A percentile compares a stretch with the other conserved stretches of the same genome.
phyloP scores from a whole-genome alignment of 2,888 invertebrate species.

The Agrochola circellaris region DNA sequence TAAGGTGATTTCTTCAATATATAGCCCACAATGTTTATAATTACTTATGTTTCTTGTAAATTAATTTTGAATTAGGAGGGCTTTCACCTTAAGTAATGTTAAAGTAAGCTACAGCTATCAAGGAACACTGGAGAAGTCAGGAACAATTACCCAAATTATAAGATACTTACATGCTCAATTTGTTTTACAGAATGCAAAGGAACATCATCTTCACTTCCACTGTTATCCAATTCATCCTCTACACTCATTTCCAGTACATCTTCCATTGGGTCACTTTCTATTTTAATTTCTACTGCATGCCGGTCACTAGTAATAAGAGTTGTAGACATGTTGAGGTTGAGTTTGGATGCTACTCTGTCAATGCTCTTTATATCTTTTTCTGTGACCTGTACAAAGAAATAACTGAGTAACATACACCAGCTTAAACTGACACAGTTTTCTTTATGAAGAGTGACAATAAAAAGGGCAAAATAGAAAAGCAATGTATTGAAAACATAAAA shows the following conservation, averaged over 20 bases:
- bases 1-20: neutral
- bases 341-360: constrained; percentile 33
- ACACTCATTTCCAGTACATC: neutral
- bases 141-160: neutral
- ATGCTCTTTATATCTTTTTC: constrained; percentile 38
- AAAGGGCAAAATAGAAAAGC: neutral
- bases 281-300: neutral
- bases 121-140: neutral
- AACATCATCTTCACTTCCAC: constrained; percentile 25
- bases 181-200: constrained; percentile 15
- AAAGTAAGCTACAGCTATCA: neutral
- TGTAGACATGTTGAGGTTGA: constrained; percentile 19
- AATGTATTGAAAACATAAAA: neutral
- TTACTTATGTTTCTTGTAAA: neutral
- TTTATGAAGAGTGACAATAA: neutral
- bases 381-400: constrained; percentile 19
- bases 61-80: too few relatives aligned
- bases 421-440: neutral
- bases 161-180: constrained; percentile 32
- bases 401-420: neutral
- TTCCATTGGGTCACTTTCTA: constrained; percentile 17
- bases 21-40: neutral
- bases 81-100: neutral
- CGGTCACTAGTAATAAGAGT: neutral
- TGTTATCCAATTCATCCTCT: constrained; percentile 14